Conservation (phyloP, 2,113 vertebrate genomes). For the Thermophis baileyi region DNA sequence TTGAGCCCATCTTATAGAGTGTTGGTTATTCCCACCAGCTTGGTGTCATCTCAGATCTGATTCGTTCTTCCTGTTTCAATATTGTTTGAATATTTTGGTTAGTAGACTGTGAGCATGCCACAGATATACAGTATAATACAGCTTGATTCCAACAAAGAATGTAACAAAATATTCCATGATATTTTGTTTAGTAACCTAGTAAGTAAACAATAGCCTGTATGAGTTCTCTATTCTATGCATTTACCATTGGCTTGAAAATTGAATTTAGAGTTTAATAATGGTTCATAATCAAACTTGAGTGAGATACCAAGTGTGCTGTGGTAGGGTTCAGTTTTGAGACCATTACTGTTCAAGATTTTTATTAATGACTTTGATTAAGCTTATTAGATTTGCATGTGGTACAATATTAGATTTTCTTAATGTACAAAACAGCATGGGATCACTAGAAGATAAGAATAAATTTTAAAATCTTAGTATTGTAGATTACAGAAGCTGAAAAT, state of each 20-base stretch:
- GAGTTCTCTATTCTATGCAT: not conserved
- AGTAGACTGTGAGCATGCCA: not conserved
- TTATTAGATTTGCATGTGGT: not conserved
- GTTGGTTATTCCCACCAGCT: not conserved
- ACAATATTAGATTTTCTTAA: not conserved
- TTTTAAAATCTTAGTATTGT: not conserved
- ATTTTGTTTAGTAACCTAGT: not conserved
- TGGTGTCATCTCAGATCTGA: not conserved
- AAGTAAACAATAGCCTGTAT: not conserved
- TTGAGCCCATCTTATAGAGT: not conserved
- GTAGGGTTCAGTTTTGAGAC: not conserved
- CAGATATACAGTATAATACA: not conserved
- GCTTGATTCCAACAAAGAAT: not conserved
- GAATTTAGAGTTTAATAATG: not conserved
- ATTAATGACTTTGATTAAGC: not conserved
- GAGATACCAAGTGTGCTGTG: not conserved
- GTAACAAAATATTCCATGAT: not conserved
- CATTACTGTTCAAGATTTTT: not conserved
- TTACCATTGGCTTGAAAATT: not conserved
- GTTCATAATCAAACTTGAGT: not conserved
- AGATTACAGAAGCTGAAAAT: not conserved
- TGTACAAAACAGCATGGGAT: not conserved
- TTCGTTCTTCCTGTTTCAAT: not conserved
- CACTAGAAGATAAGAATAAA: not conserved
- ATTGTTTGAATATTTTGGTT: not conserved